phyloP scores from a whole-genome alignment of 2,113 vertebrate genomes.

The Zingel zingel region DNA sequence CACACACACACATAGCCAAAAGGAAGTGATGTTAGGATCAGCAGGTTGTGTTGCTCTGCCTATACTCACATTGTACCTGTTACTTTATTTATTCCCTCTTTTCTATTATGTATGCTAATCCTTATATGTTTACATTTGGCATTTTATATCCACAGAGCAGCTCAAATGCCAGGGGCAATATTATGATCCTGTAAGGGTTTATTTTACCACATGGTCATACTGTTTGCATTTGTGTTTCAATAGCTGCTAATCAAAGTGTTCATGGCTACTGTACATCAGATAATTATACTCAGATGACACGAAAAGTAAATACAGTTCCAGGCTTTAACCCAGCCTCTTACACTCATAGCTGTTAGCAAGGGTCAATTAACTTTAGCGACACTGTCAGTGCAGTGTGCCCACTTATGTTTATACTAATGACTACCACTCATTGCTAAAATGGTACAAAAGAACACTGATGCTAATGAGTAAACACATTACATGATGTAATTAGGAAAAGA shows the following conservation, averaged over 20 bases:
- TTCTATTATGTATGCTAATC: constrained; percentile 29
- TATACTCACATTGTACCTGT: constrained; percentile 42
- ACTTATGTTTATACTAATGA: constrained; percentile 2
- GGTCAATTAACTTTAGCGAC: neutral
- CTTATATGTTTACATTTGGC: neutral
- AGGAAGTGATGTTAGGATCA: constrained; percentile 56
- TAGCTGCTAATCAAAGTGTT: neutral
- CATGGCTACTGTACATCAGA: neutral
- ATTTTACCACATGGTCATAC: neutral
- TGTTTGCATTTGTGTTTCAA: neutral
- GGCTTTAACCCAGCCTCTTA: neutral
- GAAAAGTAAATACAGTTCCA: neutral
- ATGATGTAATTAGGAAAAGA: neutral
- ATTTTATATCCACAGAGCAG: neutral
- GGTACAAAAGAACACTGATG: neutral
- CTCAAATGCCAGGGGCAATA: neutral
- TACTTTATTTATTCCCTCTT: constrained; percentile 51
- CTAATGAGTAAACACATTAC: constrained; percentile 8
- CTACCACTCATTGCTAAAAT: constrained; percentile 10
- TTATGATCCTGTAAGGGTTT: neutral
- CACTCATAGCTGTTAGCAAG: neutral
- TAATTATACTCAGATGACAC: neutral
- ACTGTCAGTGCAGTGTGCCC: neutral
- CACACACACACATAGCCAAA: constrained; percentile 36
- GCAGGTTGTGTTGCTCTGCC: constrained; percentile 58